Base-by-base conservation (phyloP, 2,797 vertebrate genomes). In the Acanthurus leucopareius region DNA sequence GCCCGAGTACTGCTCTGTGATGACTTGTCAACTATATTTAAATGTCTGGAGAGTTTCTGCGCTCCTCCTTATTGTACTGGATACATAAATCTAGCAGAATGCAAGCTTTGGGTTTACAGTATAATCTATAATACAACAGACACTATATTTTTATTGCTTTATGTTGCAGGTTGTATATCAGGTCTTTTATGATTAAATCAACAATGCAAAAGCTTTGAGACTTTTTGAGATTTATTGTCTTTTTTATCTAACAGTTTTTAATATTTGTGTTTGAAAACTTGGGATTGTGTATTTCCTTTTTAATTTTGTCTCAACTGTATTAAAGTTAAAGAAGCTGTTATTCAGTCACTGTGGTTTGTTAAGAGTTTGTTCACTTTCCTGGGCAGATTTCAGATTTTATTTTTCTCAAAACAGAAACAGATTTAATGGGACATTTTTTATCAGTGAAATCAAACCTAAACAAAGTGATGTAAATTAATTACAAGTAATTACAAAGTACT, bases 61-160 rank as follows among this genome's bases (percentile, higher is more conserved):
- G 73, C 77, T 83, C 85, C 79, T 82, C 83, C 87, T 87, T 79
- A 70, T 77, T 76, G 51, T 89, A 83, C 74, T 75, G 60, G 77
- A 85, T 64, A 28, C 73, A 74, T 76, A 82, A 63, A 79, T 75
- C 69, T 52, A 82, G 69, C 69, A 48, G 79, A 78, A 77, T 79
- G 82, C 82, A 53, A 84, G 80, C 79, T 85, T 85, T 81, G 65
- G 75, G 63, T 87, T 88, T 74, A 86, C 77, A 60, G 69, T 77
- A 69, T 83, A 88, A 85, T 71, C 85, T 86, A 73, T 78, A 63
- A 83, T 63, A 77, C 85, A 17, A 83, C 77, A 82, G 76, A 88
- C 86, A 73, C 82, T 91, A 83, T 91, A 90, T 91, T 91, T 93
- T 88, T 93, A 88, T 88, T 25, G 82, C 87, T 90, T 92, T 93